These are phyloP conservation scores for Aulostomus chinensis DNA, from an alignment of 2,797 vertebrate genomes.

Conservation along the genomic window DNA sequence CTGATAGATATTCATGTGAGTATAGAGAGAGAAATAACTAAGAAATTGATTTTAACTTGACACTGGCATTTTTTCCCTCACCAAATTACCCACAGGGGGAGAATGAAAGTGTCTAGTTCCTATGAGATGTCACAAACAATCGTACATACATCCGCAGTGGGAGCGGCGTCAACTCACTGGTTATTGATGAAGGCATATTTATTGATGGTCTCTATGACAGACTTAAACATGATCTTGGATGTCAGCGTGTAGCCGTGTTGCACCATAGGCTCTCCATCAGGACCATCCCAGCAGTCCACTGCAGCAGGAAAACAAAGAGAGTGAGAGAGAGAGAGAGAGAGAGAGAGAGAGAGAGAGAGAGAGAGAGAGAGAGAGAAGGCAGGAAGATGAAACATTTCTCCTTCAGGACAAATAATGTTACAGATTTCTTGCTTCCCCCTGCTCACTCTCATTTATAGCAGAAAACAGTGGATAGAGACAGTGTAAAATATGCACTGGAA, in stretches of 20 bases:
- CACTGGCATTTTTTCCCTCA: constrained; percentile 15
- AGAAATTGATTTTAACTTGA: no score
- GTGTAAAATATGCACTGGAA: no score
- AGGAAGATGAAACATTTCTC: no score
- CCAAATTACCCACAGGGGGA: constrained; percentile 12
- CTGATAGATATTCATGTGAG: no score
- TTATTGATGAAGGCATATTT: constrained; percentile 95
- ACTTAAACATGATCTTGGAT: constrained; percentile 95
- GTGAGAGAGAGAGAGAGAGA: no score
- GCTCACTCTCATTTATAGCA: no score
- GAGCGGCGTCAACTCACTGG: constrained; percentile 86
- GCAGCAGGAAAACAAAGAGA: constrained; percentile 29
- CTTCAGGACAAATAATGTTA: no score
- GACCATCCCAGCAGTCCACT: constrained; percentile 99
- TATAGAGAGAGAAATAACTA: no score
- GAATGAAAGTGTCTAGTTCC: constrained; percentile 10
- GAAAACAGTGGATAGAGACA: no score
- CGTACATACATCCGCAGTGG: neutral
- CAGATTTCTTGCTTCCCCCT: no score
- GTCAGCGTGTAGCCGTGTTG: constrained; percentile 98
- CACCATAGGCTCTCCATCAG: constrained; percentile 95
- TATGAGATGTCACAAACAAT: constrained; percentile 20
- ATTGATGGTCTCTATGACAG: constrained; percentile 94
- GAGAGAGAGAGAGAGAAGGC: no score
- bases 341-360: no score